Conservation (phyloP, 2,888 invertebrate species). For the Synergus umbraculus region DNA sequence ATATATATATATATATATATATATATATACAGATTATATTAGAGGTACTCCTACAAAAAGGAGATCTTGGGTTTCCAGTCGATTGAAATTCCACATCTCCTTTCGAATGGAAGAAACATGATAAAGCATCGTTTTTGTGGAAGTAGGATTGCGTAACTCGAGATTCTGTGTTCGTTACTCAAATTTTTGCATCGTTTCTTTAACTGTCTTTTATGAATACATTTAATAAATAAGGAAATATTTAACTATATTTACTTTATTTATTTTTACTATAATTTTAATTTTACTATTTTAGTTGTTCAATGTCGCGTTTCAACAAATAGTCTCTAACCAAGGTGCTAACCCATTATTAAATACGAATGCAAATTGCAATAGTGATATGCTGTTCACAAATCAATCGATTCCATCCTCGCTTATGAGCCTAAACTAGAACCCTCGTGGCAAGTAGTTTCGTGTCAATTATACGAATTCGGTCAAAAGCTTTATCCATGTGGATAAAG, state of each 20-base stretch:
- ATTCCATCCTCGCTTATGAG: conserved; percentile 31
- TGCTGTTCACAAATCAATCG: conserved; percentile 19
- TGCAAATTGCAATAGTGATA: background rate
- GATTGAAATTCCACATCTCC: conserved; percentile 21
- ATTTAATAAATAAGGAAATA: background rate
- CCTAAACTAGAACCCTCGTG: conserved; percentile 27
- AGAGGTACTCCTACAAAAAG: background rate
- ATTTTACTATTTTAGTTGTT: background rate
- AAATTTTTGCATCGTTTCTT: background rate
- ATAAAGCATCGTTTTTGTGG: conserved; percentile 10
- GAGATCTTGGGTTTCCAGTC: conserved; percentile 11
- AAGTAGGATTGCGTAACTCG: background rate
- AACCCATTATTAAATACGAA: background rate
- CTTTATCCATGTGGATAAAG: background rate
- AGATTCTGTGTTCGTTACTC: background rate
- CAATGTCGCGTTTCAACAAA: background rate
- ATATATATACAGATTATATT: too few relatives aligned
- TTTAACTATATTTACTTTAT: background rate
- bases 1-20: too few relatives aligned
- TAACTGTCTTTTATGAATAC: background rate
- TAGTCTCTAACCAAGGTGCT: background rate
- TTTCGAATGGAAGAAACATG: conserved; percentile 23
- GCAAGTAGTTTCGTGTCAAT: conserved; percentile 26
- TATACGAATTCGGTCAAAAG: conserved; percentile 11
- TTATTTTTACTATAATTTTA: background rate